These are phyloP conservation scores for Porites rus DNA, from an alignment of 92 coral and sea anemone species.

Conservation along the genomic window DNA sequence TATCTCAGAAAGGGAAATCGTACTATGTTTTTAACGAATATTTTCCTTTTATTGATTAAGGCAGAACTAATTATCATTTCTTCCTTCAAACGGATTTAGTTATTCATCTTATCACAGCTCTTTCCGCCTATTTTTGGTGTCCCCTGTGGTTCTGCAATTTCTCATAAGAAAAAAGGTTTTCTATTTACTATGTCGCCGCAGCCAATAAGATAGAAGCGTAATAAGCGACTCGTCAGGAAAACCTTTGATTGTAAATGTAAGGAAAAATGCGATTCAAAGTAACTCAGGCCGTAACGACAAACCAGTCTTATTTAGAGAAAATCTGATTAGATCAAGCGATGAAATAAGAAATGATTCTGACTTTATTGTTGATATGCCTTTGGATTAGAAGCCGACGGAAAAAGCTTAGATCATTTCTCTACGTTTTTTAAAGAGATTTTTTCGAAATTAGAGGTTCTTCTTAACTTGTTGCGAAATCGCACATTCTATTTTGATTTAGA, in stretches of 20 bases:
- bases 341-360: conserved; percentile 1
- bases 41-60: conserved; percentile 7
- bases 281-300: conserved; percentile 1
- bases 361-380: not conserved
- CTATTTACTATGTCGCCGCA: conserved; percentile 34
- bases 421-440: not conserved
- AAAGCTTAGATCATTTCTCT: not conserved
- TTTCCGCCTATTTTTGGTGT: conserved; percentile 12
- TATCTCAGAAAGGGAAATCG: not conserved
- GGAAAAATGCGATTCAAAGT: not conserved
- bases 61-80: conserved; percentile 23
- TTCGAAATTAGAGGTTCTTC: not conserved
- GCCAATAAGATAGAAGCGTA: conserved; percentile 20
- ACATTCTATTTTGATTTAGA: conserved; percentile 22
- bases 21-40: not conserved
- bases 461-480: conserved; percentile 16
- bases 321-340: not conserved
- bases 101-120: conserved; percentile 41
- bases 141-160: conserved; percentile 54
- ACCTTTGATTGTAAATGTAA: conserved; percentile 23
- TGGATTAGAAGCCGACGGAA: not conserved
- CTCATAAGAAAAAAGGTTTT: conserved; percentile 24
- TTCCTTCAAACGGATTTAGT: conserved; percentile 17
- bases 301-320: not conserved
- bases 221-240: conserved; percentile 12